phyloP scores from a whole-genome alignment of 2,797 vertebrate species.

The Acomys russatus region DNA sequence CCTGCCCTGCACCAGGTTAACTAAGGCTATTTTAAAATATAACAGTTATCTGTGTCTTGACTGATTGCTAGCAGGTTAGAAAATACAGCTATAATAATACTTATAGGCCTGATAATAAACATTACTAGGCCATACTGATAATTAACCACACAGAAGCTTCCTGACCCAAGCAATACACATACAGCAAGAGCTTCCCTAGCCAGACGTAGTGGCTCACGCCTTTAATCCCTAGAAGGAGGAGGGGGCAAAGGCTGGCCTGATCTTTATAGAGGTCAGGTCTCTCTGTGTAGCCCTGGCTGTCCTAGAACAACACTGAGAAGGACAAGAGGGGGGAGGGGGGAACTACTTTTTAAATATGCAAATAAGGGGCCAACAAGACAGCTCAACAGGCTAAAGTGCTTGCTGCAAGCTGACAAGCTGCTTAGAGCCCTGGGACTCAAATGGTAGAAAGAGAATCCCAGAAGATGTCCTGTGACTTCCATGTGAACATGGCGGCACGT shows the following conservation, averaged over 20 bases:
- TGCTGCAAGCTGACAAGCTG: too few relatives aligned
- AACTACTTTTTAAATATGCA: neutral
- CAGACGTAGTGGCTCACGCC: neutral
- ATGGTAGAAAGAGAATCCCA: neutral
- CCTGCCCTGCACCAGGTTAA: too few relatives aligned
- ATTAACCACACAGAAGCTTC: neutral
- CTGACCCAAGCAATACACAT: too few relatives aligned
- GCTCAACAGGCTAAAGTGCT: too few relatives aligned
- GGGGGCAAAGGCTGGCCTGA: neutral
- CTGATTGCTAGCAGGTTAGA: too few relatives aligned
- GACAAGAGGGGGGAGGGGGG: neutral
- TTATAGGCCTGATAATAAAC: too few relatives aligned
- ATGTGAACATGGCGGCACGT: fast-evolving
- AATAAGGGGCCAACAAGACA: neutral
- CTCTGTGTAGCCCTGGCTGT: neutral
- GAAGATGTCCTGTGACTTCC: neutral
- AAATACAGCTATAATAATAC: too few relatives aligned
- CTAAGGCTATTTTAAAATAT: too few relatives aligned
- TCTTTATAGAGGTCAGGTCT: neutral
- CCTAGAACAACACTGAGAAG: neutral
- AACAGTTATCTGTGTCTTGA: too few relatives aligned
- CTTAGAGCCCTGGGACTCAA: too few relatives aligned
- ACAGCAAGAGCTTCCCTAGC: neutral
- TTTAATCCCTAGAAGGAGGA: neutral
- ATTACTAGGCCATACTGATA: too few relatives aligned